Base-by-base conservation (phyloP, 2,888 invertebrate genomes). In the Theristus sp. region DNA sequence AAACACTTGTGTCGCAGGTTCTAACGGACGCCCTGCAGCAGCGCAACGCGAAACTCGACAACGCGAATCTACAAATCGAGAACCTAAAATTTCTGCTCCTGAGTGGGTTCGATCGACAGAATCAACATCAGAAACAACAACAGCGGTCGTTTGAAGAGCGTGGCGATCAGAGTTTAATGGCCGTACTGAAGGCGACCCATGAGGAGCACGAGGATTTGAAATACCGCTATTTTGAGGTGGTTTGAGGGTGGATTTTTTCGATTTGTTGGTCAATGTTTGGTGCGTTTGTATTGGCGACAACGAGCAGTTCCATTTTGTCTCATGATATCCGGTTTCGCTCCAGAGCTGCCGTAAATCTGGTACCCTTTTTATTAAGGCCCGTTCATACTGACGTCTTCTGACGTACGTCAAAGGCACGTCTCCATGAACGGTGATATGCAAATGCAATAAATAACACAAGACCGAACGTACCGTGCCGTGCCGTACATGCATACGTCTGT, bases 61-160 rank as follows among this genome's bases (percentile, higher is more conserved):
- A 89, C 69, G 84, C 86, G 30, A 81, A 89, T 60, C 83, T 84
- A 10, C 86, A 84, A 75, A 86, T 89, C 63, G 87, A 86, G 67
- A 86, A 86, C 0, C 76, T 91, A 55, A 87, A 89, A 73, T 86
- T 85, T 69, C 75, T 89, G 59, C 66, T 78, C 38, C 70, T 78
- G 31, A 70, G 71, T 58, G 31, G 29, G 38, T 28, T n/a, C 30
- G 22, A 26, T 22, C n/a, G n/a, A n/a, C n/a, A n/a, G n/a, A n/a
- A n/a, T n/a, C 3, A 17, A 13, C 25, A 2, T 17, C 25, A 17
- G 13, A 25, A 24, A 17, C 29, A 28, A 28, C 56, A 54, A 27
- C 27, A 22, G 29, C 56, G 30, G 58, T 27, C 28, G 58, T 26
- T 1, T 13, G 49, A 28, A 38, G 13, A 38, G 30, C 60, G 38